These are phyloP conservation scores for Odontophorus gujanensis DNA, from an alignment of 2,113 vertebrate genomes.

Conservation along the genomic window DNA sequence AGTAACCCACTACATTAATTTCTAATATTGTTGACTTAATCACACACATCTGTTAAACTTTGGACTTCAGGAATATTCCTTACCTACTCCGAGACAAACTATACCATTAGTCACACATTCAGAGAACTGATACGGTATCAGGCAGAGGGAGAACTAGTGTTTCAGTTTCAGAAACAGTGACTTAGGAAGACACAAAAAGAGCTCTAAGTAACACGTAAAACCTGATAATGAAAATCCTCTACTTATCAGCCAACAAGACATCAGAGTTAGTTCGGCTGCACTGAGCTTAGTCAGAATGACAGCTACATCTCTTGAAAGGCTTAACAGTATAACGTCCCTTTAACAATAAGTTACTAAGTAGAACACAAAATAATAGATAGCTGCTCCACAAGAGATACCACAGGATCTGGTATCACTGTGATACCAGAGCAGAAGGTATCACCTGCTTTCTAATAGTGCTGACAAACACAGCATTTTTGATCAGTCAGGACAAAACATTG, in stretches of 20 bases:
- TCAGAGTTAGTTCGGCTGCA: neutral
- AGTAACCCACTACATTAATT: constrained; percentile 26
- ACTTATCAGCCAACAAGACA: neutral
- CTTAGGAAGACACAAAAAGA: neutral
- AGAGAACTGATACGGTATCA: neutral
- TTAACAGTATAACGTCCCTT: neutral
- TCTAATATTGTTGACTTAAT: constrained; percentile 28
- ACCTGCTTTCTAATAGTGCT: neutral
- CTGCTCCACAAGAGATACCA: neutral
- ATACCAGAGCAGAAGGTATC: neutral
- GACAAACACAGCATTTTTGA: neutral
- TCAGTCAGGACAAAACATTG: neutral
- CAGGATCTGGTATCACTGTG: neutral
- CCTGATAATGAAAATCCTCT: neutral
- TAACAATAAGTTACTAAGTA: neutral
- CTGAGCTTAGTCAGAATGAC: neutral
- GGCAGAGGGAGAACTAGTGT: neutral
- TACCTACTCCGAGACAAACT: constrained; percentile 32
- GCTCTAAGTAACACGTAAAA: neutral
- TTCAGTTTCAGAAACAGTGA: neutral
- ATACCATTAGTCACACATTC: constrained; percentile 37
- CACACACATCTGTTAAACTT: constrained; percentile 52
- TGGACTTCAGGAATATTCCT: constrained; percentile 47
- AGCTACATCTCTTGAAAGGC: neutral
- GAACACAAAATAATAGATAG: neutral